phyloP scores from a whole-genome alignment of 2,113 vertebrate species.

The Nothobranchius kuhntae region DNA sequence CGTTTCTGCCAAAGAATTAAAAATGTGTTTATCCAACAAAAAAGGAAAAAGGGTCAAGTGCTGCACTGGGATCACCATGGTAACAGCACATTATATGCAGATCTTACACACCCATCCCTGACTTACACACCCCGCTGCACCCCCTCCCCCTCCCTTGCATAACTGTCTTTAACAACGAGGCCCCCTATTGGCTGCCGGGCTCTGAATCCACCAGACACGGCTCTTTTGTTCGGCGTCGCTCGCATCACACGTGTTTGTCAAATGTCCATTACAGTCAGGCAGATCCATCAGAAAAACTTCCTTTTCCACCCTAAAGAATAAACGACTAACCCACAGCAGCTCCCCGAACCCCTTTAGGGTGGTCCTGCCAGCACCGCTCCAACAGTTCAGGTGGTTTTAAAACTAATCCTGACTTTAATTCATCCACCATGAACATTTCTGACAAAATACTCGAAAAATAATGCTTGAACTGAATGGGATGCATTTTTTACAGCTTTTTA shows the following conservation, averaged over 20 bases:
- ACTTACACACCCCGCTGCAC: conserved; percentile 8
- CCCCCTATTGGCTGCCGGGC: conserved; percentile 50
- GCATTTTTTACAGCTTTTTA: too few relatives aligned
- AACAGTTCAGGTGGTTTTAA: too few relatives aligned
- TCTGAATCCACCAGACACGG: conserved; percentile 23
- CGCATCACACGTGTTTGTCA: conserved; percentile 30
- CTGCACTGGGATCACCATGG: conserved; percentile 59
- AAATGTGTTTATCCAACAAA: conserved; percentile 55
- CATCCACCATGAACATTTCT: too few relatives aligned
- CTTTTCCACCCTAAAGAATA: too few relatives aligned
- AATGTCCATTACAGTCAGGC: conserved; percentile 37
- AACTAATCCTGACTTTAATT: too few relatives aligned
- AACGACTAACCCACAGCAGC: neutral
- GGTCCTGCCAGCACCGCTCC: neutral
- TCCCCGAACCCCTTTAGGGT: neutral
- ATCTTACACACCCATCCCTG: conserved; percentile 28
- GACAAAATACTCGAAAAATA: too few relatives aligned
- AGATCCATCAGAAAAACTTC: neutral
- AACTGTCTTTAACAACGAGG: conserved; percentile 61
- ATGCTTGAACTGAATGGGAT: too few relatives aligned
- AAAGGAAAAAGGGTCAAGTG: conserved; percentile 52
- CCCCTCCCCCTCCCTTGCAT: conserved; percentile 31
- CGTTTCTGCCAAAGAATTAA: conserved; percentile 44
- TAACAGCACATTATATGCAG: conserved; percentile 65
- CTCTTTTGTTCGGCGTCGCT: conserved; percentile 56